phyloP scores from a whole-genome alignment of 2,888 invertebrate species.

The Barypeithes pellucidus region DNA sequence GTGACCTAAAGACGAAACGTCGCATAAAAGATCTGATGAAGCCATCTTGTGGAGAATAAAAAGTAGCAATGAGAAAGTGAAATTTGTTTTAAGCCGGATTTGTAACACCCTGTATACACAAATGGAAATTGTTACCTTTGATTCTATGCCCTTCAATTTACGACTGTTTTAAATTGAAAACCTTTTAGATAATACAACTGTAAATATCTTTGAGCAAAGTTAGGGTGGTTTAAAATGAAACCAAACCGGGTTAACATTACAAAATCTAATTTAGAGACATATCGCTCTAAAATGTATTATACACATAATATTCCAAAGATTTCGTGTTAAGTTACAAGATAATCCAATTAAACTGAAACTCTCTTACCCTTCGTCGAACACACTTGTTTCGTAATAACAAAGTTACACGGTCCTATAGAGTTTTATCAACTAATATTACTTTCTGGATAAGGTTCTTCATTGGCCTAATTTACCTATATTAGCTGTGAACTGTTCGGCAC shows the following conservation, averaged over 20 bases:
- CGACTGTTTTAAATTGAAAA: too few relatives aligned
- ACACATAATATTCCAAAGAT: constrained; percentile 14
- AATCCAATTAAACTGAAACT: constrained; percentile 38
- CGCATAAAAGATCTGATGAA: too few relatives aligned
- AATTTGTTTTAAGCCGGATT: too few relatives aligned
- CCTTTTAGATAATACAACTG: too few relatives aligned
- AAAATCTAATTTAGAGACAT: constrained; percentile 1
- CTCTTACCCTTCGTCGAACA: constrained; percentile 35
- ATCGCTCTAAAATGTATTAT: constrained; percentile 4
- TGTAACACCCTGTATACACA: too few relatives aligned
- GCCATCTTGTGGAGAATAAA: too few relatives aligned
- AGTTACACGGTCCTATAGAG: constrained; percentile 29
- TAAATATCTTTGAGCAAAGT: not conserved
- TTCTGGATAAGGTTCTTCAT: constrained; percentile 30
- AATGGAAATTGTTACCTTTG: too few relatives aligned
- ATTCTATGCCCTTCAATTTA: too few relatives aligned
- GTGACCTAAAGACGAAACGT: too few relatives aligned
- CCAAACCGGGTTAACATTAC: not conserved
- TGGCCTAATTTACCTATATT: constrained; percentile 32
- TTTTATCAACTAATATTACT: constrained; percentile 26
- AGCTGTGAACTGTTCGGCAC: constrained; percentile 26
- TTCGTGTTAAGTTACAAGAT: constrained; percentile 39
- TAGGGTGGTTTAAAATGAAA: not conserved
- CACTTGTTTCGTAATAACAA: constrained; percentile 32
- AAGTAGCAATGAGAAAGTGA: too few relatives aligned